phyloP scores from a whole-genome alignment of 2,888 invertebrate genomes.

The Thymelicus acteon region DNA sequence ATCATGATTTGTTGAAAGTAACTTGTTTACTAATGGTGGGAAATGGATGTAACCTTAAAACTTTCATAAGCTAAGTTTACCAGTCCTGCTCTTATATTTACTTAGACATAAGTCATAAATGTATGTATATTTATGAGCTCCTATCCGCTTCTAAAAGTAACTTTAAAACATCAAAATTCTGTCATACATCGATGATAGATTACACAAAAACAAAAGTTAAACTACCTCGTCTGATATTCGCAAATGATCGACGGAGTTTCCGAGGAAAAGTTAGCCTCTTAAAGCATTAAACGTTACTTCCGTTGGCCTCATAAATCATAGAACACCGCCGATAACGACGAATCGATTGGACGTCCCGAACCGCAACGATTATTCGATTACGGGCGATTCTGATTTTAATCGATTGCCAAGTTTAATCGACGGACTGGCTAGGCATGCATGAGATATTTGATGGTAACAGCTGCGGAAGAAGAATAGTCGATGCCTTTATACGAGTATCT shows the following conservation, averaged over 20 bases:
- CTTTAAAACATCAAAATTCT: slow-evolving; percentile 9
- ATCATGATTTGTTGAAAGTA: too few relatives aligned
- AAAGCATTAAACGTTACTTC: slow-evolving; percentile 35
- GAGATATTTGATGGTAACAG: slow-evolving; percentile 7
- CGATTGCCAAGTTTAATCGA: slow-evolving; percentile 22
- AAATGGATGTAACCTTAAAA: too few relatives aligned
- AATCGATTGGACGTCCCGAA: slow-evolving; percentile 33
- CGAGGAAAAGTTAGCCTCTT: slow-evolving; percentile 28
- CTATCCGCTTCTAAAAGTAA: neutral
- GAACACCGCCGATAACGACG: slow-evolving; percentile 37
- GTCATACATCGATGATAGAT: slow-evolving; percentile 26
- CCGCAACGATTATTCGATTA: slow-evolving; percentile 39
- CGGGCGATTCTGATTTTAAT: slow-evolving; percentile 18
- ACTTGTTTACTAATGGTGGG: too few relatives aligned
- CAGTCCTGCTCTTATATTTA: too few relatives aligned
- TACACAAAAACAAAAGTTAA: slow-evolving; percentile 30
- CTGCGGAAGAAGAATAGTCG: neutral
- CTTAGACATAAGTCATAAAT: too few relatives aligned
- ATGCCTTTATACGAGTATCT: neutral
- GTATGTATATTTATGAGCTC: too few relatives aligned
- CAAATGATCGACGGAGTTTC: slow-evolving; percentile 19
- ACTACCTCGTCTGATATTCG: slow-evolving; percentile 21
- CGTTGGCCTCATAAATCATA: slow-evolving; percentile 39
- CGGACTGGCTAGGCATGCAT: neutral
- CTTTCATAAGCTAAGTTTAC: too few relatives aligned